Evolutionary conservation across 2,888 invertebrate species (phyloP).

Genomic region (Oxystoma pomonae): DNA sequence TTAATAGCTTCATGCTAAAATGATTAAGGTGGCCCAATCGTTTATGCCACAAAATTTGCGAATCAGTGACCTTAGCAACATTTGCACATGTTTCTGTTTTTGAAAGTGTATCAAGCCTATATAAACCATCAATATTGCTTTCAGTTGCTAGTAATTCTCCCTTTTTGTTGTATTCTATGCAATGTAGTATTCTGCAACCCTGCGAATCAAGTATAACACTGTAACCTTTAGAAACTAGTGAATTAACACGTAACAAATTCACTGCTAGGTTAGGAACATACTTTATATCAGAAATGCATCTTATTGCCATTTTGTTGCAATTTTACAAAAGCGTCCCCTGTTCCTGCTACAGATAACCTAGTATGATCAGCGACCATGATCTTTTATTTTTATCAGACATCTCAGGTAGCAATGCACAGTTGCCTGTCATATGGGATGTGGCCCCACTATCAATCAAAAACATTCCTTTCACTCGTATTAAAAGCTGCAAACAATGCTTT

Average conservation of each 20-base stretch:
- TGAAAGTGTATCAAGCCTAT: conserved; percentile 3
- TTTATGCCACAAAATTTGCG: conserved; percentile 20
- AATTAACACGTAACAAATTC: conserved; percentile 28
- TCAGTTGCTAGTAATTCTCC: conserved; percentile 17
- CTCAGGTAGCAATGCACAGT: conserved; percentile 9
- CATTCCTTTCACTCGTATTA: neutral
- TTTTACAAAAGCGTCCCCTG: conserved; percentile 15
- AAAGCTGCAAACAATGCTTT: conserved; percentile 17
- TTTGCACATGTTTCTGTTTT: conserved; percentile 6
- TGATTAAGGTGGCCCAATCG: conserved; percentile 21
- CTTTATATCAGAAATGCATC: conserved; percentile 21
- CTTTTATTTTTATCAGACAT: conserved; percentile 9
- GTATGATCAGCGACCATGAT: conserved; percentile 11
- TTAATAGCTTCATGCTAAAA: conserved; percentile 22
- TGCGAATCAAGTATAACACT: conserved; percentile 21
- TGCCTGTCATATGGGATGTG: conserved; percentile 22
- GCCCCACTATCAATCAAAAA: conserved; percentile 18
- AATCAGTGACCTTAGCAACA: conserved; percentile 13
- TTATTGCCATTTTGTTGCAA: conserved; percentile 12
- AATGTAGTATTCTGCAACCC: conserved; percentile 19
- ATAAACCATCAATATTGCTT: conserved; percentile 12
- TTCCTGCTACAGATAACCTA: conserved; percentile 9
- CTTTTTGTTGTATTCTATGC: conserved; percentile 3
- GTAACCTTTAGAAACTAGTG: conserved; percentile 24
- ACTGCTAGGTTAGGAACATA: conserved; percentile 26